Evolutionary conservation across 2,113 vertebrate genomes (phyloP), one percentile per base, ranked within the genome.

Genomic region (Trachemys scripta): DNA sequence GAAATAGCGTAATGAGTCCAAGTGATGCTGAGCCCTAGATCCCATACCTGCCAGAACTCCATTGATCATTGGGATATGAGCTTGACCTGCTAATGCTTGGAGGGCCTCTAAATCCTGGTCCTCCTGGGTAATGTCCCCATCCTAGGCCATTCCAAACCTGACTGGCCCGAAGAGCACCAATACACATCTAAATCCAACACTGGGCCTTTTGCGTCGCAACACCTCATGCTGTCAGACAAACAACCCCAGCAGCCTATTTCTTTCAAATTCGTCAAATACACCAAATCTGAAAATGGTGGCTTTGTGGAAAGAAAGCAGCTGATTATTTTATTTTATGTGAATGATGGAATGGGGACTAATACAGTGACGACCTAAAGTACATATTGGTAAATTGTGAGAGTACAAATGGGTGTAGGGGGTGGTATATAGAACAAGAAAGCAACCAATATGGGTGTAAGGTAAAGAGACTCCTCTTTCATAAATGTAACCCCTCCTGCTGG

Each of bases 251-350:
- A 97, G 89, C 38, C 75, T 49, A 65, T 69, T 92, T 81, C 88
- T 56, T 91, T 87, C 85, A 84, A 81, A 88, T 78, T 84, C 80
- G 85, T 92, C 0, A 0, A 59, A 88, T 96, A 85, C 78, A 85
- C 81, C 90, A 95, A 95, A 84, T 84, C 84, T 87, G 92, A 92
- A 95, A 90, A 54, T 2, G 72, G 45, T 95, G 45, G 22, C 87
- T 95, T 94, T 42, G 45, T 92, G 78, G 94, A 93, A 96, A 87
- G 87, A 95, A 95, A 95, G 76, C 95, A 95, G 88, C 57, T 93
- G 95, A 80, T 95, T 96, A 88, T 92, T 95, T 96, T 96, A 94
- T 92, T 96, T 96, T 94, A 96, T 96, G 95, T 97, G 92, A 97
- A 95, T 94, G 88, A 72, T 88, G 87, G 83, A 89, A 84, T 90